Percentiles rank a stretch among this genome's conserved stretches.
These are phyloP conservation scores for Tetheella fluctuosa DNA, from an alignment of 2,888 invertebrate species.

Conservation along the genomic window DNA sequence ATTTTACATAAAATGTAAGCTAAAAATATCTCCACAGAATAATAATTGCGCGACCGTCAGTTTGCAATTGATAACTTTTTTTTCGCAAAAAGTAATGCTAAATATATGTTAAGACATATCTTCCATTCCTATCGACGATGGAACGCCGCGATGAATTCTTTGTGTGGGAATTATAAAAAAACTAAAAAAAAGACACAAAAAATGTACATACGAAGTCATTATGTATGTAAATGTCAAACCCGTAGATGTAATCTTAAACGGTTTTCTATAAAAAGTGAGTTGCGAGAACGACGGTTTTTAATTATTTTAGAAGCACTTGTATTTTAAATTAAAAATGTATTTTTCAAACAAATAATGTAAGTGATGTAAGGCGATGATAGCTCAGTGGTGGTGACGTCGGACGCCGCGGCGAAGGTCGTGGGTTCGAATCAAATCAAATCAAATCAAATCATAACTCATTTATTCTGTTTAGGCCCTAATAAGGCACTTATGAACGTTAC, in stretches of 20 bases:
- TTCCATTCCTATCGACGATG: conserved; percentile 27
- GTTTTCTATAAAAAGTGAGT: conserved; percentile 17
- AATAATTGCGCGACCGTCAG: conserved; percentile 15
- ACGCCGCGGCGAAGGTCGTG: too few relatives aligned
- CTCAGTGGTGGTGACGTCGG: too few relatives aligned
- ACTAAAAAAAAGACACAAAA: conserved; percentile 26
- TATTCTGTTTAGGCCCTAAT: too few relatives aligned
- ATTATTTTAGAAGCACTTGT: background rate
- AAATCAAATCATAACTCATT: too few relatives aligned
- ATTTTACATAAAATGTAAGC: background rate
- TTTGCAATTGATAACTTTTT: conserved; percentile 33
- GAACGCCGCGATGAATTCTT: conserved; percentile 32
- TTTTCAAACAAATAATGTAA: background rate
- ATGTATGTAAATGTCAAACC: conserved; percentile 22
- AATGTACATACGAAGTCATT: conserved; percentile 26
- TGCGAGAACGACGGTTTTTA: background rate
- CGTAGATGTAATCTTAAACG: conserved; percentile 19
- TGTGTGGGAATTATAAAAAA: conserved; percentile 18
- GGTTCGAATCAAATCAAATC: too few relatives aligned
- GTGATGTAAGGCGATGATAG: background rate
- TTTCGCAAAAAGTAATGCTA: conserved; percentile 28
- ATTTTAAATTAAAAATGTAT: background rate
- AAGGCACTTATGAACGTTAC: too few relatives aligned
- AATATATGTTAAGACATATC: conserved; percentile 32
- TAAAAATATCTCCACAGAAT: conserved; percentile 1